Conservation (phyloP, 2,888 invertebrate genomes). For the Limnephilus lunatus region DNA sequence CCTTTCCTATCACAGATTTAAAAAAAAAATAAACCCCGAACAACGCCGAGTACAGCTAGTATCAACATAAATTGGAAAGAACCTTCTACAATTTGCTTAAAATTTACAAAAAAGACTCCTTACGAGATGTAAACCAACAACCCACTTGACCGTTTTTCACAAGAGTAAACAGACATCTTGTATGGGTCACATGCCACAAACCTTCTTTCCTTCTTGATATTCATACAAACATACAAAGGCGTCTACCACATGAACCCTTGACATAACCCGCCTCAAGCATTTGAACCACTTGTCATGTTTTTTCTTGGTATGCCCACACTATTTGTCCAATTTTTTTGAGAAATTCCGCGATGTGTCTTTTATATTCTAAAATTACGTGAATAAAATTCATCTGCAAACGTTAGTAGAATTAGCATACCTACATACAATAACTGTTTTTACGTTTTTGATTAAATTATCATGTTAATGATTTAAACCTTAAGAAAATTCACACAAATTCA, state of each 20-base stretch:
- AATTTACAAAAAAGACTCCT: background rate
- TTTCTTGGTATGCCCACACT: background rate
- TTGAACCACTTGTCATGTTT: background rate
- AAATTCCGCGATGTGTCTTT: background rate
- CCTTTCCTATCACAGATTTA: no score
- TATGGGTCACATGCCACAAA: background rate
- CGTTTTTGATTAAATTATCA: no score
- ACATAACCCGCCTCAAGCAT: background rate
- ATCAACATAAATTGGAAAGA: no score
- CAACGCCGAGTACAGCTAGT: no score
- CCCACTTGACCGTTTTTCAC: background rate
- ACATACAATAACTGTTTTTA: no score
- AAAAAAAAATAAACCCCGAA: no score
- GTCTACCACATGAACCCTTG: background rate
- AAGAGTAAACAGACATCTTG: background rate
- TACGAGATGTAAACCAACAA: background rate
- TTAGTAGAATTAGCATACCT: no score
- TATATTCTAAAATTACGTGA: background rate
- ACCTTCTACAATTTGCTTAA: no score
- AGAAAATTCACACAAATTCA: no score
- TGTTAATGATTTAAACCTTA: no score
- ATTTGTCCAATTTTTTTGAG: background rate
- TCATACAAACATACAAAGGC: background rate
- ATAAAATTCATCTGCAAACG: no score
- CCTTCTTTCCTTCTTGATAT: background rate